Percentiles rank a stretch among this genome's conserved stretches.
Conservation (phyloP, 2,113 vertebrate species). For the Epinephelus moara region DNA sequence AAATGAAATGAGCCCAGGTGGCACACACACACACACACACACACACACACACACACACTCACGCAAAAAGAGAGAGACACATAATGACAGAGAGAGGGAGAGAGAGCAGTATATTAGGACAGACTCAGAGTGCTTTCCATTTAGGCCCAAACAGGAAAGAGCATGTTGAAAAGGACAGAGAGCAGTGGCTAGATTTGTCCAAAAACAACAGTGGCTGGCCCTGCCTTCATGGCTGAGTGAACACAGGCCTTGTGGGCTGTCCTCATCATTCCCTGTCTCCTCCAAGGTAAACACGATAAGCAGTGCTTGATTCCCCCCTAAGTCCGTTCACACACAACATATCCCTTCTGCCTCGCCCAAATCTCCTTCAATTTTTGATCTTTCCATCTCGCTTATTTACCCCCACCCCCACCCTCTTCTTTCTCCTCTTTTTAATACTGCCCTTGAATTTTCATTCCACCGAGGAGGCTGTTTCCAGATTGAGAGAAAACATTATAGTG, state of each 20-base stretch:
- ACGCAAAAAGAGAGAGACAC: background rate
- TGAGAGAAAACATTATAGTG: conserved; percentile 6
- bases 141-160: conserved; percentile 15
- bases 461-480: conserved; percentile 12
- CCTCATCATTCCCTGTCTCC: conserved; percentile 16
- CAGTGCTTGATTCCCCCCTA: conserved; percentile 1
- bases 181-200: conserved; percentile 35
- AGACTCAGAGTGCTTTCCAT: background rate
- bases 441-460: conserved; percentile 4
- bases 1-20: conserved; percentile 4
- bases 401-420: background rate
- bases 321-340: conserved; percentile 18
- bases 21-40: background rate
- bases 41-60: background rate
- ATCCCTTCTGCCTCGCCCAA: background rate
- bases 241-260: conserved; percentile 34
- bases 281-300: conserved; percentile 22
- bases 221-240: conserved; percentile 33
- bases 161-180: conserved; percentile 32
- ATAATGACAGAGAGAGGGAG: background rate
- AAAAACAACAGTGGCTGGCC: conserved; percentile 24
- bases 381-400: background rate
- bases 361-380: background rate
- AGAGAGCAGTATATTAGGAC: background rate
- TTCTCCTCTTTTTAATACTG: background rate